Percentiles rank a stretch among this genome's conserved stretches.
Evolutionary conservation across 1,140 invertebrate genomes (phyloP).

Genomic region (Vollenhovia emeryi): DNA sequence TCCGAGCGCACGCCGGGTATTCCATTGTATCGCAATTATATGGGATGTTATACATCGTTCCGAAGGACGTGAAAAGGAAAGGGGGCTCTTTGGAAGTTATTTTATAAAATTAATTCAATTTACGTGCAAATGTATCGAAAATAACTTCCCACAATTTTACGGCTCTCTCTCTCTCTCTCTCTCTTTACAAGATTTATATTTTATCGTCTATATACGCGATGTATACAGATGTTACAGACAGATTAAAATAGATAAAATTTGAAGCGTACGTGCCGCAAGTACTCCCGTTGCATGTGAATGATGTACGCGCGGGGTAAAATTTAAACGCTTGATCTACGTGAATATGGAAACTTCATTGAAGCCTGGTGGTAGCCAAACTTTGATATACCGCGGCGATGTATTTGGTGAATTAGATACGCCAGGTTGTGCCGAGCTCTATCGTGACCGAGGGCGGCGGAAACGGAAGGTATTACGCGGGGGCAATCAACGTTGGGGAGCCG

Average conservation of each 20-base stretch:
- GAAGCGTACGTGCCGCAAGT: background rate
- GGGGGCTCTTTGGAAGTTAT: background rate
- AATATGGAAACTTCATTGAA: conserved; percentile 50
- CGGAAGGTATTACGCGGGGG: conserved; percentile 50
- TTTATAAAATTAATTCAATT: conserved; percentile 1
- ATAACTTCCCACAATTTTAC: background rate
- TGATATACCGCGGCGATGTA: conserved; percentile 44
- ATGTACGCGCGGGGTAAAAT: conserved; percentile 7
- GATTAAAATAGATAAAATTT: conserved; percentile 24
- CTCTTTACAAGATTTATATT: conserved; percentile 1
- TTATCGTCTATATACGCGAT: background rate
- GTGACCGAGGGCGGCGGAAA: conserved; percentile 4
- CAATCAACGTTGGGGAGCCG: conserved; percentile 40
- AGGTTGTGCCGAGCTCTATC: conserved; percentile 34
- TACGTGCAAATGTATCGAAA: background rate
- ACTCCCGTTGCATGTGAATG: conserved; percentile 4
- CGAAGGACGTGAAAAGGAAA: background rate
- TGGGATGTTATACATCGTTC: background rate
- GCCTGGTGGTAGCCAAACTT: conserved; percentile 33
- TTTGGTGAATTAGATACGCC: conserved; percentile 45
- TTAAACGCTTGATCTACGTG: conserved; percentile 34
- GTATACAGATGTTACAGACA: background rate
- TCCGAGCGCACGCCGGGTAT: background rate
- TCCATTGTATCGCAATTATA: conserved; percentile 26
- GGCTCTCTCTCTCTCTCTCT: background rate